These are phyloP conservation scores for Tauraco hartlaubi DNA, from an alignment of 2,797 vertebrate species.

Conservation along the genomic window DNA sequence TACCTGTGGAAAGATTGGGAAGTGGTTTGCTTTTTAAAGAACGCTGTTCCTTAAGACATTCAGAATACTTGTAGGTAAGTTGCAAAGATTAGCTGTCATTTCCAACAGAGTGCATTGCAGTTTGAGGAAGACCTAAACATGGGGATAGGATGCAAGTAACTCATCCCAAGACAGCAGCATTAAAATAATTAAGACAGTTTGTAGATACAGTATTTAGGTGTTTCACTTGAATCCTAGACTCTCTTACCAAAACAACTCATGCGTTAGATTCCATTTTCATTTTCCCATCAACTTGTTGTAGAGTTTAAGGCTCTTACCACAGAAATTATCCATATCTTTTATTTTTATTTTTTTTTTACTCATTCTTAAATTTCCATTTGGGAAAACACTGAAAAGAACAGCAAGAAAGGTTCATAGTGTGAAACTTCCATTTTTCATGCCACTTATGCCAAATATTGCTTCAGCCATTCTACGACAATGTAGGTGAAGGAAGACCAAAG, in stretches of 20 bases:
- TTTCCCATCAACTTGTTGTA: not conserved
- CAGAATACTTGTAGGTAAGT: not conserved
- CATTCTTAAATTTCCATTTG: slow-evolving; percentile 52
- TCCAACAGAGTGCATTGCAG: not conserved
- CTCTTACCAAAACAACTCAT: not conserved
- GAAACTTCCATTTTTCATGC: slow-evolving; percentile 86
- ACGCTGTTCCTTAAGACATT: not conserved
- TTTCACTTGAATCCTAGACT: not conserved
- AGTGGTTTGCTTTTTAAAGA: not conserved
- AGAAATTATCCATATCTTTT: not conserved
- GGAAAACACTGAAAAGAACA: slow-evolving; percentile 5
- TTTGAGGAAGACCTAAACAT: not conserved
- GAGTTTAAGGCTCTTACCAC: not conserved
- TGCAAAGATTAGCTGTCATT: not conserved
- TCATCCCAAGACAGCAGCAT: not conserved
- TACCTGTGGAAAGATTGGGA: not conserved
- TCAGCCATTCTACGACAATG: slow-evolving; percentile 79
- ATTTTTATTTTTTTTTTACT: slow-evolving; percentile 18
- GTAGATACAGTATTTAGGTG: not conserved
- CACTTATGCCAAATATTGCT: slow-evolving; percentile 79
- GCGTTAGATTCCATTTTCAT: slow-evolving; percentile 24
- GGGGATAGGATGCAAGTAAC: not conserved
- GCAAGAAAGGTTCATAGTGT: slow-evolving; percentile 27
- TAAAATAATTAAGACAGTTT: not conserved
- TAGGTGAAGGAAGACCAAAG: slow-evolving; percentile 87